phyloP scores from a whole-genome alignment of 2,888 invertebrate genomes.

The Aradus depressus region DNA sequence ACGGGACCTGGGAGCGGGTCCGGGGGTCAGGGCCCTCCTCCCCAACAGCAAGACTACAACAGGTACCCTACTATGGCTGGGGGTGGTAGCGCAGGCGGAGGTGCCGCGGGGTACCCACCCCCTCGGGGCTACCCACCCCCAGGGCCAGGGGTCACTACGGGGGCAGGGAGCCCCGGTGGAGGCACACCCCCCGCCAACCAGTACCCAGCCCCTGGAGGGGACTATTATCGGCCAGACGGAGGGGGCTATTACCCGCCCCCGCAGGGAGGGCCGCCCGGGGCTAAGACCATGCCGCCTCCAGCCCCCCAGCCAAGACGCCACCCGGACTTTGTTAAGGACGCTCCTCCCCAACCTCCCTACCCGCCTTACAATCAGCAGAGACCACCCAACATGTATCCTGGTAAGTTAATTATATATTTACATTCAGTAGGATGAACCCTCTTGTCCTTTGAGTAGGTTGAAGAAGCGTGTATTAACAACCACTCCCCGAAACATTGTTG shows the following conservation, averaged over 20 bases:
- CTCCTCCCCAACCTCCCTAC: conserved; percentile 44
- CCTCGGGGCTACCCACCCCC: conserved; percentile 30
- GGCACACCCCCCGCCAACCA: conserved; percentile 17
- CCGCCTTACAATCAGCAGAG: conserved; percentile 53
- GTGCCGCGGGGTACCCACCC: conserved; percentile 26
- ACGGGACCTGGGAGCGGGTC: conserved; percentile 27
- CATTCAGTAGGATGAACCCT: too few species aligned
- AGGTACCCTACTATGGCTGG: conserved; percentile 20
- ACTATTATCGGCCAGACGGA: conserved; percentile 17
- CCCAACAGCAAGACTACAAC: conserved; percentile 19
- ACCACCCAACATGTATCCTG: conserved; percentile 49
- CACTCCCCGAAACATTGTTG: too few species aligned
- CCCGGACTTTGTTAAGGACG: conserved; percentile 72
- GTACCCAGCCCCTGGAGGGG: conserved; percentile 3
- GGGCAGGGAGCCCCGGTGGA: conserved; percentile 19
- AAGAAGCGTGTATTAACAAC: neutral
- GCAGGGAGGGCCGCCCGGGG: conserved; percentile 28
- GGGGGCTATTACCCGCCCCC: conserved; percentile 14
- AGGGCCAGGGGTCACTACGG: conserved; percentile 12
- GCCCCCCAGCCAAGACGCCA: conserved; percentile 63
- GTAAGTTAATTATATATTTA: conserved; percentile 38
- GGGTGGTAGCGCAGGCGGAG: neutral
- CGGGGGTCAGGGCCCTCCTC: conserved; percentile 27
- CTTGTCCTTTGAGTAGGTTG: neutral
- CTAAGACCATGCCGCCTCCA: conserved; percentile 48